Conservation (phyloP, 2,113 vertebrate genomes). For the Nannospalax galili region DNA sequence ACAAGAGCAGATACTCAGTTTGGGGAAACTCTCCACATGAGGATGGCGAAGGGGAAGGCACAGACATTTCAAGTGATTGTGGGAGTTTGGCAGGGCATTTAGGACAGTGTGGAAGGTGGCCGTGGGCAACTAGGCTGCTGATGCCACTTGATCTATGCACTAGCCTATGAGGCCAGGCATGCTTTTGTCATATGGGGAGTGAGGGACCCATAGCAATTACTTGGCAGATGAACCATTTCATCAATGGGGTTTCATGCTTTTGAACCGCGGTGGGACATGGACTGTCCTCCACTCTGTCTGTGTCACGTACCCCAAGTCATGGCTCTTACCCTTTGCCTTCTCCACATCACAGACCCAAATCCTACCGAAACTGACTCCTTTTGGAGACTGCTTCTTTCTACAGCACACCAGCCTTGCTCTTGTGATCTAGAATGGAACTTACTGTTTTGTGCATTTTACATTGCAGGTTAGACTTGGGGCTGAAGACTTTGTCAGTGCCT, state of each 20-base stretch:
- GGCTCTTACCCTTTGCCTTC: not conserved
- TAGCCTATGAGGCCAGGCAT: too few species aligned
- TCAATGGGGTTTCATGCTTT: fast-evolving
- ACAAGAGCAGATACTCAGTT: not conserved
- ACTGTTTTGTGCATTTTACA: conserved; percentile 99
- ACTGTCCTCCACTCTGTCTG: fast-evolving
- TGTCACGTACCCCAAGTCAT: not conserved
- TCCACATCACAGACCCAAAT: not conserved
- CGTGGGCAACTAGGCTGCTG: fast-evolving
- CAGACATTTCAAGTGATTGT: not conserved
- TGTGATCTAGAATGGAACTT: conserved; percentile 70
- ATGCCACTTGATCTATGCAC: not conserved
- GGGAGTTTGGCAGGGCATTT: not conserved
- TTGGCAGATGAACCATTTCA: too few species aligned
- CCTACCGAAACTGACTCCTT: not conserved
- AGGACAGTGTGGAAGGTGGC: not conserved
- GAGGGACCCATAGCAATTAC: not conserved
- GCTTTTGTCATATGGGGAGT: not conserved
- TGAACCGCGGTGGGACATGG: too few species aligned
- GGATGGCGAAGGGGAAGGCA: not conserved
- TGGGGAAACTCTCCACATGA: not conserved
- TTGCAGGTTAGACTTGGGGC: conserved; percentile 97
- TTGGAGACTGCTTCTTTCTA: not conserved
- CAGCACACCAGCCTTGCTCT: not conserved
- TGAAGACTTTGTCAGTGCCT: conserved; percentile 96